phyloP scores from a whole-genome alignment of 2,888 invertebrate genomes.

The Pandemis corylana region DNA sequence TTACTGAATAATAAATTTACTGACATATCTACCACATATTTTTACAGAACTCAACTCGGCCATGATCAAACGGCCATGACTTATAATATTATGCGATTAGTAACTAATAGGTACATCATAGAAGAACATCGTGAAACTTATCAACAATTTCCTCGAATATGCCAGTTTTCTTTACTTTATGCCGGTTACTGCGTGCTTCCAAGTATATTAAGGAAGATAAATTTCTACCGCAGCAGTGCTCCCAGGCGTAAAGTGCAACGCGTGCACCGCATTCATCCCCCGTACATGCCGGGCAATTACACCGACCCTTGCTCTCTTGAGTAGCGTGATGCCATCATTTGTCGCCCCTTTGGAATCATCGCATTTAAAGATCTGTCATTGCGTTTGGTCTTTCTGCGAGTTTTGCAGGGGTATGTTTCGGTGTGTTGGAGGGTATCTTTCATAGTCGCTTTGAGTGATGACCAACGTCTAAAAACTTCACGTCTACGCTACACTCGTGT shows the following conservation, averaged over 20 bases:
- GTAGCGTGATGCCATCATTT: conserved; percentile 17
- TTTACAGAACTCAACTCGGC: too few relatives aligned
- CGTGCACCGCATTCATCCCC: conserved; percentile 16
- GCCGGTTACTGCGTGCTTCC: not conserved
- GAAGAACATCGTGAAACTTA: too few relatives aligned
- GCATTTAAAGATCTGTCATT: not conserved
- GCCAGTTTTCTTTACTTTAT: not conserved
- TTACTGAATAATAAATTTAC: too few relatives aligned
- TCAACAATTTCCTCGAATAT: not conserved
- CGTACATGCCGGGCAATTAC: conserved; percentile 10
- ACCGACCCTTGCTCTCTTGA: conserved; percentile 16
- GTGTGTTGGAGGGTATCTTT: too few relatives aligned
- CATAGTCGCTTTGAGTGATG: too few relatives aligned
- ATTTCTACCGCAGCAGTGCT: conserved; percentile 18
- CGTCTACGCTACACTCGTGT: too few relatives aligned
- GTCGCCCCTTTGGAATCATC: not conserved
- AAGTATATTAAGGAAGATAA: conserved; percentile 26
- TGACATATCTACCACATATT: too few relatives aligned
- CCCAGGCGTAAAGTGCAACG: conserved; percentile 18
- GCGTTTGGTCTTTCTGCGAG: not conserved
- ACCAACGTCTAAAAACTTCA: too few relatives aligned
- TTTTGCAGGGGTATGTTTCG: not conserved
- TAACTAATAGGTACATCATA: too few relatives aligned
- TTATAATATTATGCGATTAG: too few relatives aligned
- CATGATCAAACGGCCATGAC: too few relatives aligned